Conservation (phyloP, 2,888 invertebrate genomes). For the Parnassius glacialis region DNA sequence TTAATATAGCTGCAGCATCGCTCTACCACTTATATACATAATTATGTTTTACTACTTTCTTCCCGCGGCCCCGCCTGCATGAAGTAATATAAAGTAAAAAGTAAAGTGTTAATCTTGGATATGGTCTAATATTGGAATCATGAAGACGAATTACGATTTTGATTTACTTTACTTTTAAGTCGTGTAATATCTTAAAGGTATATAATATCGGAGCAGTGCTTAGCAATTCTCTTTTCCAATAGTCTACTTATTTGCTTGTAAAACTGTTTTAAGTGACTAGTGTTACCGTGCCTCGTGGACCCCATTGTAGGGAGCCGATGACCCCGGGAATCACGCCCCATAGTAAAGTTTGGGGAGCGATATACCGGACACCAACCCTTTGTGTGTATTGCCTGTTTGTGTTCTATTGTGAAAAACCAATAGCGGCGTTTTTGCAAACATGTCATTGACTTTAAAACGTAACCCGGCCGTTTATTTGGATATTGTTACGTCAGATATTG, state of each 20-base stretch:
- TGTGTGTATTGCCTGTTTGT: slow-evolving; percentile 26
- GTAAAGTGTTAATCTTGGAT: no score
- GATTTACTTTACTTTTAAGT: no score
- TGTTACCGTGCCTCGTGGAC: slow-evolving; percentile 2
- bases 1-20: no score
- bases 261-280: slow-evolving; percentile 6
- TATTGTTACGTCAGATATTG: no score
- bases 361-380: slow-evolving; percentile 39
- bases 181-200: no score
- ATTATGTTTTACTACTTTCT: no score
- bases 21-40: no score
- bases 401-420: slow-evolving; percentile 15
- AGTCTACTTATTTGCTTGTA: slow-evolving; percentile 10
- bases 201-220: no score
- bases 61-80: no score
- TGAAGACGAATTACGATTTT: no score
- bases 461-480: not conserved
- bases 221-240: not conserved
- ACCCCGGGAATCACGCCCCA: slow-evolving; percentile 33
- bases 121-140: no score
- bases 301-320: slow-evolving; percentile 26
- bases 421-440: slow-evolving; percentile 4
- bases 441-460: slow-evolving; percentile 5
- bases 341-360: slow-evolving; percentile 29
- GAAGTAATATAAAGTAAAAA: no score